Conservation (phyloP, 2,888 invertebrate species). For the Drosophila prostipennis region DNA sequence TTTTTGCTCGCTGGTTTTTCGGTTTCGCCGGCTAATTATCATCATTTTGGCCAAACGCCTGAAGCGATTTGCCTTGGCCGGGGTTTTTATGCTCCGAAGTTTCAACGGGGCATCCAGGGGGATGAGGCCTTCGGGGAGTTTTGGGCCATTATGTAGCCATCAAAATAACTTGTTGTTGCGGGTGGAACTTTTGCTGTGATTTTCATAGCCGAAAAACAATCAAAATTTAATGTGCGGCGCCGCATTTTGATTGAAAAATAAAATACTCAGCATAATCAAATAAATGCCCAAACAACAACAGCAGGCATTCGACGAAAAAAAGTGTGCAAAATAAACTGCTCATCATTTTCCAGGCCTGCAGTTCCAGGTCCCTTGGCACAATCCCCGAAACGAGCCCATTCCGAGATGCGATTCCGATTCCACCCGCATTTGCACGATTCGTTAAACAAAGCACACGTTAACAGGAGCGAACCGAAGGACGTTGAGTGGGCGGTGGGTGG, state of each 20-base stretch:
- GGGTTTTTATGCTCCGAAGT: slow-evolving; percentile 59
- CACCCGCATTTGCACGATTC: slow-evolving; percentile 84
- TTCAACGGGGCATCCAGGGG: too few relatives aligned
- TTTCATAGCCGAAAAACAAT: slow-evolving; percentile 73
- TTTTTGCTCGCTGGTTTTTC: slow-evolving; percentile 52
- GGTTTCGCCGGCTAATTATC: slow-evolving; percentile 77
- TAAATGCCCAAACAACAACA: slow-evolving; percentile 59
- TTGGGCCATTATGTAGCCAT: slow-evolving; percentile 74
- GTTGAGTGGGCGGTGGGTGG: slow-evolving; percentile 11
- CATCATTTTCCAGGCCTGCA: slow-evolving; percentile 30
- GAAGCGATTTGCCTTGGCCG: slow-evolving; percentile 59
- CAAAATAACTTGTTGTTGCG: slow-evolving; percentile 78
- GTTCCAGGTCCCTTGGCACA: slow-evolving; percentile 24
- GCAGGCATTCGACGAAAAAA: slow-evolving; percentile 21
- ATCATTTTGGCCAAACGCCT: slow-evolving; percentile 80
- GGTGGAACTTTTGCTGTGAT: slow-evolving; percentile 70
- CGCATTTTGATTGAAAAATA: slow-evolving; percentile 71
- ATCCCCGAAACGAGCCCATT: slow-evolving; percentile 24
- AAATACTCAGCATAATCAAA: slow-evolving; percentile 70
- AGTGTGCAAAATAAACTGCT: slow-evolving; percentile 69
- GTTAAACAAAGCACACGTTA: slow-evolving; percentile 84
- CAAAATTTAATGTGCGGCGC: slow-evolving; percentile 79
- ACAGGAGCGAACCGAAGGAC: slow-evolving; percentile 33
- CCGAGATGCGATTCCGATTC: slow-evolving; percentile 41
- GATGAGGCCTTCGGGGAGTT: slow-evolving; percentile 2